Evolutionary conservation across 2,888 invertebrate species (phyloP).

Genomic region (Pachymerium ferrugineum): DNA sequence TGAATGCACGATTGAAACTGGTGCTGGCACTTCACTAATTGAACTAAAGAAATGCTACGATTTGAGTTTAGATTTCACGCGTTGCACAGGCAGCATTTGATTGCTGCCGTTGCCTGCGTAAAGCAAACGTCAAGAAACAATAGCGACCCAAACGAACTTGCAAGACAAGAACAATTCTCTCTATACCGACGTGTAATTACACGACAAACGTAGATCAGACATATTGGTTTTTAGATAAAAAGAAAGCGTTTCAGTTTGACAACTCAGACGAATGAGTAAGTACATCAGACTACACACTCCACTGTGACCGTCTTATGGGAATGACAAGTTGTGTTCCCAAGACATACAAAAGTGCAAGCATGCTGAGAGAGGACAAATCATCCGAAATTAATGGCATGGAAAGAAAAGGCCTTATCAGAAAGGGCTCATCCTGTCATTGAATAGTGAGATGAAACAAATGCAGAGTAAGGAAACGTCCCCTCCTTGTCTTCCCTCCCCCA

Average conservation of each 20-base stretch:
- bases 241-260: no score
- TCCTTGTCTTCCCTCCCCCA: background rate
- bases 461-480: background rate
- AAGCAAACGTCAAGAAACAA: background rate
- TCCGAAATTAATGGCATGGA: background rate
- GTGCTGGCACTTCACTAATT: background rate
- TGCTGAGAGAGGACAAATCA: background rate
- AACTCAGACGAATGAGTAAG: no score
- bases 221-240: no score
- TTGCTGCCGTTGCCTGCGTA: background rate
- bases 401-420: slow-evolving; percentile 13
- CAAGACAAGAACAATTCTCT: background rate
- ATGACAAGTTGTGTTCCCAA: background rate
- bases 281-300: no score
- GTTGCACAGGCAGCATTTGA: no score
- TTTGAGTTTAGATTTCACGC: background rate
- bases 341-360: background rate
- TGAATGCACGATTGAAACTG: background rate
- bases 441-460: slow-evolving; percentile 9
- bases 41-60: slow-evolving; percentile 8
- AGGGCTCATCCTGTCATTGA: slow-evolving; percentile 13
- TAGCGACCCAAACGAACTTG: background rate
- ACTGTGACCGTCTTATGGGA: no score
- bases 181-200: background rate
- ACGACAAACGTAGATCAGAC: no score